Conservation (phyloP, 2,888 invertebrate species). For the Lysandra bellargus region DNA sequence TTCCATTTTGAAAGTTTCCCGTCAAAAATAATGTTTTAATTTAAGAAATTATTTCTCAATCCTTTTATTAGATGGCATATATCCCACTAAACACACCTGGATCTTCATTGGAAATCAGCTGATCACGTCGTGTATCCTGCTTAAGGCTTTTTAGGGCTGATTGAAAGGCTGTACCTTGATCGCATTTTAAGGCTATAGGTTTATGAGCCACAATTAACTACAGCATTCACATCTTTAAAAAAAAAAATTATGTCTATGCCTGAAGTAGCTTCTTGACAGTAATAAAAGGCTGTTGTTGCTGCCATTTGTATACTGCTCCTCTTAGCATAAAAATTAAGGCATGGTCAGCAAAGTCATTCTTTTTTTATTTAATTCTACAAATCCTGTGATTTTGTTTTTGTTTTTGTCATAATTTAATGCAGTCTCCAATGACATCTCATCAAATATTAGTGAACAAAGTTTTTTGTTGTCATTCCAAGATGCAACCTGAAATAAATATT, state of each 20-base stretch:
- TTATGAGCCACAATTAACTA: conserved; percentile 33
- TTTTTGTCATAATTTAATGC: conserved; percentile 38
- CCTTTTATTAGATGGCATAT: too few relatives aligned
- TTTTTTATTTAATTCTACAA: conserved; percentile 34
- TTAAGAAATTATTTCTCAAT: too few relatives aligned
- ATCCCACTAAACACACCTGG: not conserved
- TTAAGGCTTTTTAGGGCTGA: conserved; percentile 36
- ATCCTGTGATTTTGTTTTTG: conserved; percentile 36
- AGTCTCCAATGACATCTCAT: conserved; percentile 41
- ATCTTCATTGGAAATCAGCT: conserved; percentile 30
- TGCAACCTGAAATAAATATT: conserved; percentile 24
- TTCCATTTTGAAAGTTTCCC: too few relatives aligned
- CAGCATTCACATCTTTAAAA: conserved; percentile 32
- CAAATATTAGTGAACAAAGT: conserved; percentile 42
- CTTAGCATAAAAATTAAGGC: conserved; percentile 37
- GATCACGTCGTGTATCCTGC: conserved; percentile 38
- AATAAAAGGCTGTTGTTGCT: conserved; percentile 40
- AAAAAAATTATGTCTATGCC: conserved; percentile 33
- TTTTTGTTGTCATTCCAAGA: conserved; percentile 36
- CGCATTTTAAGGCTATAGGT: conserved; percentile 40
- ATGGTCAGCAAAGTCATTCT: conserved; percentile 34
- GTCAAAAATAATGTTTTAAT: too few relatives aligned
- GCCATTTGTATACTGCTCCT: conserved; percentile 35
- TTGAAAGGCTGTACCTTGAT: conserved; percentile 40
- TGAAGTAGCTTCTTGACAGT: conserved; percentile 34